Evolutionary conservation across 2,113 vertebrate species (phyloP), one percentile per base, ranked within the genome.

Genomic region (Apodemus speciosus): DNA sequence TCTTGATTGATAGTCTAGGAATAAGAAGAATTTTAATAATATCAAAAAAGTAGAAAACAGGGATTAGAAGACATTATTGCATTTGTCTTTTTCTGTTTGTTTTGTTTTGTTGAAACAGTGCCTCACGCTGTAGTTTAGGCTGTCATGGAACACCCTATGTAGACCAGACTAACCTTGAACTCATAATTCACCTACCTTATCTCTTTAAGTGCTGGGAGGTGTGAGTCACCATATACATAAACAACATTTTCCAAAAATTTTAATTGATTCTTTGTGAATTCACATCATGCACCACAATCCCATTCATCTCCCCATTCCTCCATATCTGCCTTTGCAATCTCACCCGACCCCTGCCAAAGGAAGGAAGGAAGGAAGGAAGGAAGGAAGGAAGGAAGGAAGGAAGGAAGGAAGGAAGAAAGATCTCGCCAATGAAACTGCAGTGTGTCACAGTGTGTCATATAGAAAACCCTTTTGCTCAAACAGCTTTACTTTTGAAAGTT

Each of bases 11-110:
- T 30, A 75, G 38, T 83, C 49, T 77, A 15, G 90, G 46, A 88
- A 87, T 79, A 89, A 77, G 51, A 96, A 75, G 43, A 71, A 66
- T 77, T n/a, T n/a, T n/a, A n/a, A 43, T 13, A 68, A 46, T 40
- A 32, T 79, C 60, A 68, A 86, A 69, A 95, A 43, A 83, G 30
- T 62, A 21, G 38, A 86, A 64, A 90, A 88, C n/a, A 71, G 43
- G 88, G 10, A 66, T 9, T 49, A 51, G 87, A 92, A 69, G 35
- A 38, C 46, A 90, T 53, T 2, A 13, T 14, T 85, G 68, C 21
- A 89, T 53, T 92, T 94, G 21, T 87, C 53, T 27, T 60, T 60
- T 81, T 40, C 35, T 58, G 0, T 40, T 80, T 60, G n/a, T 27
- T 81, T 60, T 79, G 32, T 53, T 77, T 77, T 58, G 53, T 81